A percentile compares a stretch with the other conserved stretches of the same genome.
These are phyloP conservation scores for Serinus canaria DNA, from an alignment of 2,113 vertebrate species.

Conservation along the genomic window DNA sequence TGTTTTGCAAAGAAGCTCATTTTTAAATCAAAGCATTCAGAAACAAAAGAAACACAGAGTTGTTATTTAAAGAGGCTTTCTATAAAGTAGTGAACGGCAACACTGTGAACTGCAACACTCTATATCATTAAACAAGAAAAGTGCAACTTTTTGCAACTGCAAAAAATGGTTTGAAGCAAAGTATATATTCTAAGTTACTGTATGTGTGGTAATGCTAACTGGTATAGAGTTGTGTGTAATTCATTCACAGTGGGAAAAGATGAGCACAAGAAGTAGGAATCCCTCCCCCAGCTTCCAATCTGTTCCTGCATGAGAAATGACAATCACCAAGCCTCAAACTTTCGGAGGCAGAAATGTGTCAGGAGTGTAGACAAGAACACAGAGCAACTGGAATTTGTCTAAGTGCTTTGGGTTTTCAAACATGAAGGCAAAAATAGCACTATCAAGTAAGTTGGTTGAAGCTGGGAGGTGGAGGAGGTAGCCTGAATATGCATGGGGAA, in stretches of 20 bases:
- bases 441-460: not conserved
- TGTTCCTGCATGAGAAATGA: not conserved
- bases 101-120: not conserved
- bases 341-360: not conserved
- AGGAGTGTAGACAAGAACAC: not conserved
- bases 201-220: not conserved
- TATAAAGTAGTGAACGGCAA: not conserved
- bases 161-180: not conserved
- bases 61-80: not conserved
- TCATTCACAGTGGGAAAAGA: not conserved
- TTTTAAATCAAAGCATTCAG: not conserved
- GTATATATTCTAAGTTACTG: not conserved
- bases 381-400: not conserved
- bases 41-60: not conserved
- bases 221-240: not conserved
- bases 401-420: not conserved
- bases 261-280: not conserved
- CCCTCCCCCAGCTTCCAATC: not conserved
- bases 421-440: not conserved
- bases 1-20: not conserved
- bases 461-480: not conserved
- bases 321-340: not conserved
- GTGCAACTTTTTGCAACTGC: not conserved
- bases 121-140: not conserved
- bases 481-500: not conserved